A percentile compares a stretch with the other conserved stretches of the same genome.
Conservation (phyloP, 2,888 invertebrate species). For the Pristionchus arcanus region DNA sequence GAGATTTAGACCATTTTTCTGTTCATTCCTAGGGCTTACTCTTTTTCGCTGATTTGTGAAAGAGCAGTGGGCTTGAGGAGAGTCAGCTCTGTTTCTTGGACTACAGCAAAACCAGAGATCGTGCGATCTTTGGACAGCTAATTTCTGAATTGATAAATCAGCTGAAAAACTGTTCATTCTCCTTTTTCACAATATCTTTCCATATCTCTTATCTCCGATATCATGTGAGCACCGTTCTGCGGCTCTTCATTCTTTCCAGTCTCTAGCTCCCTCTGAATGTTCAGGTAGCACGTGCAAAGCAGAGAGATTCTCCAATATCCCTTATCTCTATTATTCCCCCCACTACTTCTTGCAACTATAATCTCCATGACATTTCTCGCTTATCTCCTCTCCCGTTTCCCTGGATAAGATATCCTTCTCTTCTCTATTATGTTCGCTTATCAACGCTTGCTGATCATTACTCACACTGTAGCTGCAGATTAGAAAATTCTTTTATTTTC, state of each 20-base stretch:
- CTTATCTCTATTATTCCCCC: neutral
- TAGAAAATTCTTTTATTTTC: too few relatives aligned
- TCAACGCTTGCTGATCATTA: neutral
- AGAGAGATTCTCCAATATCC: neutral
- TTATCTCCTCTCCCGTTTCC: conserved; percentile 4
- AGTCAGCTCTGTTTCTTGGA: neutral
- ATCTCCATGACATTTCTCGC: conserved; percentile 30
- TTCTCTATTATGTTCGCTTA: conserved; percentile 1
- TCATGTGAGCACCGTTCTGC: too few relatives aligned
- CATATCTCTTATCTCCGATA: too few relatives aligned
- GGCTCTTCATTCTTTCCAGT: too few relatives aligned
- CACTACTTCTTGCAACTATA: conserved; percentile 15
- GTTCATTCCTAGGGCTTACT: too few relatives aligned
- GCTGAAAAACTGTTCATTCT: neutral
- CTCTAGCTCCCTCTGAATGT: too few relatives aligned
- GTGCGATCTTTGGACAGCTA: too few relatives aligned
- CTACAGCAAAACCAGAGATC: neutral
- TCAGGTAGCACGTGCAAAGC: neutral
- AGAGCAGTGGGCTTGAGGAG: too few relatives aligned
- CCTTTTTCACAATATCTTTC: neutral
- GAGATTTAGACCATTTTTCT: neutral
- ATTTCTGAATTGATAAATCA: too few relatives aligned
- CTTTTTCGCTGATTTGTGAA: too few relatives aligned
- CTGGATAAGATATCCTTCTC: conserved; percentile 1
- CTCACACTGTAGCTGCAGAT: too few relatives aligned